These are phyloP conservation scores for Blastobasis lacticolella DNA, from an alignment of 2,888 invertebrate genomes.

Conservation along the genomic window DNA sequence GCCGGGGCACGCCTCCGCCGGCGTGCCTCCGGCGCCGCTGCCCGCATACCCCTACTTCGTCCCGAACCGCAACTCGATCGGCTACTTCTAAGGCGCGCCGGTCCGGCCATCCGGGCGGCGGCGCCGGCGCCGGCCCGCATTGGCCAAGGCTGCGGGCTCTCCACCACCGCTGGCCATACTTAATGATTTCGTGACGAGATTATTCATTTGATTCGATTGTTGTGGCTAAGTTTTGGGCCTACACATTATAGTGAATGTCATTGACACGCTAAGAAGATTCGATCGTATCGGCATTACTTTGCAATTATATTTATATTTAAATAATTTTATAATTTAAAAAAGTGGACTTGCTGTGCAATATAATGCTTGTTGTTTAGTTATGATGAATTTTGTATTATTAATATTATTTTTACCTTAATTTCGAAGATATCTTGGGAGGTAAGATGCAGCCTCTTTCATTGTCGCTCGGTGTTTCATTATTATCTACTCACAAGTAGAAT, in stretches of 20 bases:
- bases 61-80: constrained; percentile 59
- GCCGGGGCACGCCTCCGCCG: constrained; percentile 26
- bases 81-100: constrained; percentile 46
- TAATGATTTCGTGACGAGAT: background rate
- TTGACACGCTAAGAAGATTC: background rate
- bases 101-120: constrained; percentile 1
- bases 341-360: constrained; percentile 70
- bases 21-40: constrained; percentile 46
- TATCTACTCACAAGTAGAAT: constrained; percentile 26
- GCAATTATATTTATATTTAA: constrained; percentile 25
- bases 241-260: too few species aligned
- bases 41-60: constrained; percentile 64
- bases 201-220: too few species aligned
- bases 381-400: constrained; percentile 54
- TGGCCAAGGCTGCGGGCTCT: background rate
- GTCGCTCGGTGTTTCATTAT: constrained; percentile 15
- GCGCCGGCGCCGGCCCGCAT: constrained; percentile 1
- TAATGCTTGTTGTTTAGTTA: constrained; percentile 69
- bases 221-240: too few species aligned
- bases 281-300: background rate
- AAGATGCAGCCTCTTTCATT: constrained; percentile 12
- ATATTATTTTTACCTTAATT: constrained; percentile 36
- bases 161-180: background rate
- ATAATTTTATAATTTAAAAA: constrained; percentile 48
- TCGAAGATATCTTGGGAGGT: constrained; percentile 24